A percentile compares a stretch with the other conserved stretches of the same genome.
Evolutionary conservation across 2,113 vertebrate species (phyloP).

Genomic region (Sturnira hondurensis): DNA sequence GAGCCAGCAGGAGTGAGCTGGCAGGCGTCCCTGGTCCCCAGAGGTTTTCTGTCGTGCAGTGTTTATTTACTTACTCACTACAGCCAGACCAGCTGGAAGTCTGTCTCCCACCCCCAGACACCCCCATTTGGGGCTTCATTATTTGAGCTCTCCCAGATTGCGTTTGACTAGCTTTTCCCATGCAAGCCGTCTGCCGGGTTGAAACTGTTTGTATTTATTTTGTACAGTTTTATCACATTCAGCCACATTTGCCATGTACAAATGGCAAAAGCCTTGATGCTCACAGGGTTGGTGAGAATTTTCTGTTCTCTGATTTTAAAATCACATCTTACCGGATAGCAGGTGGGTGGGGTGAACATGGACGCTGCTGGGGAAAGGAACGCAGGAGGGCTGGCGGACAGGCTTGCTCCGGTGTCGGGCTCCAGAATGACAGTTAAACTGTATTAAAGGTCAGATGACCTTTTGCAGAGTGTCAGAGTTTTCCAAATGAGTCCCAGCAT

Average conservation of each 20-base stretch:
- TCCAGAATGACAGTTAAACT: constrained; percentile 61
- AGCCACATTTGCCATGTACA: neutral
- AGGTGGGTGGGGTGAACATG: neutral
- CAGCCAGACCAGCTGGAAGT: neutral
- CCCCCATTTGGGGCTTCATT: neutral
- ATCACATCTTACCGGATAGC: neutral
- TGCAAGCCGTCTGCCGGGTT: neutral
- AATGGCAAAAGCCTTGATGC: constrained; percentile 1
- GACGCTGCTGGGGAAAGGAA: neutral
- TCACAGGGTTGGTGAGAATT: neutral
- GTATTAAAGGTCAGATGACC: constrained; percentile 77
- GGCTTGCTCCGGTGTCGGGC: neutral
- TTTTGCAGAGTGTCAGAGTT: constrained; percentile 76
- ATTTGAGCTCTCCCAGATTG: constrained; percentile 23
- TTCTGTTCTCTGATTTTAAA: constrained; percentile 39
- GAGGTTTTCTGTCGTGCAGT: neutral
- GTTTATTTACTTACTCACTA: neutral
- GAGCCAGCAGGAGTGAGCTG: neutral
- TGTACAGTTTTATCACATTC: neutral
- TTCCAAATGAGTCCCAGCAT: constrained; percentile 75
- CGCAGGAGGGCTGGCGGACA: neutral
- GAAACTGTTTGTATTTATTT: constrained; percentile 34
- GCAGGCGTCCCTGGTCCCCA: neutral
- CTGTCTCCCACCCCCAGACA: neutral
- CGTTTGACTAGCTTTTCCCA: neutral